Conservation (phyloP, 2,113 vertebrate species). For the Sander vitreus region DNA sequence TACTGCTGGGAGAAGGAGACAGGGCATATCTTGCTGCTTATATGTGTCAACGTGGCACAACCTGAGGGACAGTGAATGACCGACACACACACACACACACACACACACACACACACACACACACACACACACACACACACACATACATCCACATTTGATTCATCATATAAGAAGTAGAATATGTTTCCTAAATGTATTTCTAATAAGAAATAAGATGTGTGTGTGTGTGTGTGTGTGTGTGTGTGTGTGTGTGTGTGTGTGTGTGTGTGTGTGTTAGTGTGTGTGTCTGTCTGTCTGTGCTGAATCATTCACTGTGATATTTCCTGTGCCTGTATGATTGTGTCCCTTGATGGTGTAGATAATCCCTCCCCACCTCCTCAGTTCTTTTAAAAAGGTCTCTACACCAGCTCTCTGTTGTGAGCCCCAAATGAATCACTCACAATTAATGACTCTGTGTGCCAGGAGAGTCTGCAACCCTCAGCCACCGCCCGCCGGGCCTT, state of each 20-base stretch:
- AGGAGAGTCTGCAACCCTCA: conserved; percentile 35
- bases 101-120: no score
- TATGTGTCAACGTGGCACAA: no score
- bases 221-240: no score
- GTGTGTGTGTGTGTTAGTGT: neutral
- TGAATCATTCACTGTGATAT: conserved; percentile 20
- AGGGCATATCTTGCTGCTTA: no score
- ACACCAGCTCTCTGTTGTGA: conserved; percentile 53
- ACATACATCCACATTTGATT: no score
- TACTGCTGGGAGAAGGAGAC: no score
- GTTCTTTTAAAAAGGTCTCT: conserved; percentile 65
- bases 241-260: neutral
- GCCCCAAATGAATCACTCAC: conserved; percentile 76
- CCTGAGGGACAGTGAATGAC: no score
- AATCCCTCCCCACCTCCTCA: conserved; percentile 33
- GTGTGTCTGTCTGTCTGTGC: neutral
- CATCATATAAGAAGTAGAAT: no score
- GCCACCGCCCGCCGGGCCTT: conserved; percentile 17
- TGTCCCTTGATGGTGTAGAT: conserved; percentile 39
- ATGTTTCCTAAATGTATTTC: no score
- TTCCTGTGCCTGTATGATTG: conserved; percentile 26
- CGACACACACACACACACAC: no score
- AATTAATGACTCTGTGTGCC: conserved; percentile 71
- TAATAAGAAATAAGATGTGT: no score
- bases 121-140: no score